Evolutionary conservation across 2,888 invertebrate genomes (phyloP), one percentile per base, ranked within the genome.

Genomic region (Hoplodrina blanda): DNA sequence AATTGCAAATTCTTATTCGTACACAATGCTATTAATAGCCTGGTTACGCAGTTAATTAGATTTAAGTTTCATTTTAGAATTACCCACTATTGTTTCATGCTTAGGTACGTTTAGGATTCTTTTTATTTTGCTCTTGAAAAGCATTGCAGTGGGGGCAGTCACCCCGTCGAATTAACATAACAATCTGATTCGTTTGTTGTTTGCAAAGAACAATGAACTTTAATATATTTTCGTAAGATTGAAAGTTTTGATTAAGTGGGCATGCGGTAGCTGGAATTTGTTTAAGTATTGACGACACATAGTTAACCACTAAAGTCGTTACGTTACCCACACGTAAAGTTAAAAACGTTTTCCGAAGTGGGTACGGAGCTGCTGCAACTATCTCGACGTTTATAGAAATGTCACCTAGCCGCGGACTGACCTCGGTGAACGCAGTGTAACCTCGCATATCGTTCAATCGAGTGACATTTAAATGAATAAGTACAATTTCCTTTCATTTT

Each of bases 121-220:
- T 52, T 25, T 52, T 70, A 59, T 46, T 54, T 56, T 71, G 57
- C 41, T 66, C 65, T 78, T 66, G 56, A 63, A 78, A 63, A 54
- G 46, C 53, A 82, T 66, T 71, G 37, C 73, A 61, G 52, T 44
- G 59, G 72, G 37, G 62, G 44, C 78, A 73, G 56, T 78, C 56
- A 78, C 79, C 62, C 60, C 62, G 49, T 60, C 50, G 37, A 61
- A 78, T 82, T 82, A 66, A 62, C 64, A 78, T 78, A 81, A 55
- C 20, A 63, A 78, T 66, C 74, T 82, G 65, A 66, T 66, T 64
- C 50, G 61, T 55, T 65, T 46, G 30, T 72, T 68, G 80, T 74
- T 75, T 60, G 53, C 50, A 41, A 76, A 69, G 69, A 67, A 82
- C 83, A 85, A 85, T 82, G 82, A 73, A 82, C 71, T 78, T 62